Evolutionary conservation across 1,140 invertebrate species (phyloP), one percentile per base, ranked within the genome.

Genomic region (Aradophagus sp.): DNA sequence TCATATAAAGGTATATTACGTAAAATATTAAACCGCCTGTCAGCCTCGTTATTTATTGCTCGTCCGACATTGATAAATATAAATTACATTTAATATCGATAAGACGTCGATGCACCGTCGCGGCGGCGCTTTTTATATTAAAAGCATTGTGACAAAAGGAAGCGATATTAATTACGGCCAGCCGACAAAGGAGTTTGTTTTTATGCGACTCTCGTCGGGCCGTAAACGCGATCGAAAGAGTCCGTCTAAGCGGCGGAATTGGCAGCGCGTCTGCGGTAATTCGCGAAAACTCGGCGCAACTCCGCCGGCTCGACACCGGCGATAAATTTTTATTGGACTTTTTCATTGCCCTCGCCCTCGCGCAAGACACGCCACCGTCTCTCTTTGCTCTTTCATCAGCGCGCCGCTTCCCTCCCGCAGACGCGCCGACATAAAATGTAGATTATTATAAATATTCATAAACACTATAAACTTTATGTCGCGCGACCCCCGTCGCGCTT

Each of bases 371-470:
- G 50, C 29, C 48, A 48, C 39, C 50, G 50, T 55, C 41, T 61
- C n/a, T n/a, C n/a, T n/a, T n/a, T n/a, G n/a, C 27, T 36, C 48
- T 72, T 72, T 62, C 63, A 68, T 63, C 70, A 59, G 63, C 48
- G 39, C 36, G 13, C 39, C 27, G 26, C 38, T 44, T 36, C 59
- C n/a, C n/a, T n/a, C n/a, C n/a, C n/a, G n/a, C 31, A 52, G 53
- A 63, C 61, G 59, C 61, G 50, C 26, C 34, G 13, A 62, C 75
- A 68, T 77, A 74, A 75, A 77, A 75, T 79, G 70, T 77, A 76
- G 70, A 77, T 79, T 79, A 77, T 74, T 77, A 79, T 79, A 79
- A 77, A 79, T 79, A 79, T 79, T 79, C 77, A 77, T 79, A 77
- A 79, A 79, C 68, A 79, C 76, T 74, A 77, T 77, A 79, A 79